These are phyloP conservation scores for Trissolcus japonicus DNA, from an alignment of 2,888 invertebrate genomes.

Conservation along the genomic window DNA sequence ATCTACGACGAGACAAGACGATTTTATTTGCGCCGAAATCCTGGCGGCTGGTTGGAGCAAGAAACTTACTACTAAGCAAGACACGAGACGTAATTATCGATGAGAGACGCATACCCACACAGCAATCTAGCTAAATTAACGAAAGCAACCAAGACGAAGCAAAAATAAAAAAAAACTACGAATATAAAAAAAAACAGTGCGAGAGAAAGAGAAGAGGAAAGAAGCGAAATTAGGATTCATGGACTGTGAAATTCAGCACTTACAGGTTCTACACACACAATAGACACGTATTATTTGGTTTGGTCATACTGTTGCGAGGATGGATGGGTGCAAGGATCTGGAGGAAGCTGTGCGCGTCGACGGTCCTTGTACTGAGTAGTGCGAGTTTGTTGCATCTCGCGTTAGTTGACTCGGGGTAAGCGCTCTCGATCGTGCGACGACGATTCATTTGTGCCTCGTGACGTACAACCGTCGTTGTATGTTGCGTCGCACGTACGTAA, in stretches of 20 bases:
- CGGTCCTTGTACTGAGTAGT: constrained; percentile 25
- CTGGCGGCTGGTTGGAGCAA: constrained; percentile 98
- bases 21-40: constrained; percentile 97
- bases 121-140: constrained; percentile 64
- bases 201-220: not conserved
- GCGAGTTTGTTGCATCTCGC: constrained; percentile 17
- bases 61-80: constrained; percentile 96
- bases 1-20: constrained; percentile 99
- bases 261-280: not conserved
- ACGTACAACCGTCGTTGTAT: too few relatives aligned
- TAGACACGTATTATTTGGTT: constrained; percentile 62
- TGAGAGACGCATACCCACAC: constrained; percentile 70
- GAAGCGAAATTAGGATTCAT: constrained; percentile 14
- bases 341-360: constrained; percentile 21
- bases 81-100: constrained; percentile 64
- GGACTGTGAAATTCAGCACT: constrained; percentile 7
- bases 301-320: constrained; percentile 63
- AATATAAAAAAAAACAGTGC: not conserved
- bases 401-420: constrained; percentile 41
- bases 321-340: constrained; percentile 5
- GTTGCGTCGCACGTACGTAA: too few relatives aligned
- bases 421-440: constrained; percentile 24
- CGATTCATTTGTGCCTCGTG: too few relatives aligned
- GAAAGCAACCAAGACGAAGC: constrained; percentile 14
- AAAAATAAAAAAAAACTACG: constrained; percentile 2